Base-by-base conservation (phyloP, 2,797 vertebrate species). In the Acropternis orthonyx region DNA sequence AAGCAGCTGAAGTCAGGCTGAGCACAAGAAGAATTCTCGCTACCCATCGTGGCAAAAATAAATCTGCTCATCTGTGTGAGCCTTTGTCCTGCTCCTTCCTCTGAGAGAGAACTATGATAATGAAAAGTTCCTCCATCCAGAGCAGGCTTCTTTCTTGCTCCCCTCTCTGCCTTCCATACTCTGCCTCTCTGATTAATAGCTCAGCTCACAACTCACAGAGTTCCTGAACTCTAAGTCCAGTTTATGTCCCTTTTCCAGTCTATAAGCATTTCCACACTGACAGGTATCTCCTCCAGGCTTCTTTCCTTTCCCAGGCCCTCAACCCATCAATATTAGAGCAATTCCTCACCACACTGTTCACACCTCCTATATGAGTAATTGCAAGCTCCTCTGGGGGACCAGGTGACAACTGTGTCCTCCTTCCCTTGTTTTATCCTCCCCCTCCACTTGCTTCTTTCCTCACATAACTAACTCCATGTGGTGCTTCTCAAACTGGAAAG, bases 31-130 rank as follows among this genome's bases (percentile, higher is more conserved):
- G 65, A 36, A 55, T 21, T 58, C 59, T 62, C 2, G 2, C 18
- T 36, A 24, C 0, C 6, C 7, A 8, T 10, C 55, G 65, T 49
- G 20, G 49, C 36, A 72, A 78, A 85, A 76, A 34, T 52, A n/a
- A 37, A 37, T 27, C 28, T 59, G 26, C 8, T 76, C 7, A 2
- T 24, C 37, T 34, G 8, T 11, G 13, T 56, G 14, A 85, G 21
- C 43, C 6, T 36, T 39, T n/a, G 48, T 43, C 27, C 62, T 62
- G 23, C 9, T 61, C 28, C 22, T 68, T 82, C 44, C 48, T 49
- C 75, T 18, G 41, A 1, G 7, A 5, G 15, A 19, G 7, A 3
- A 1, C 44, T 19, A 46, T 1, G 17, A 58, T 43, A 7, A 7
- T 3, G 37, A 44, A 36, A 55, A 34, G 28, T 37, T 59, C 3